A percentile compares a stretch with the other conserved stretches of the same genome.
Conservation (phyloP, 2,797 vertebrate genomes). For the Notoglanidium macrostoma region DNA sequence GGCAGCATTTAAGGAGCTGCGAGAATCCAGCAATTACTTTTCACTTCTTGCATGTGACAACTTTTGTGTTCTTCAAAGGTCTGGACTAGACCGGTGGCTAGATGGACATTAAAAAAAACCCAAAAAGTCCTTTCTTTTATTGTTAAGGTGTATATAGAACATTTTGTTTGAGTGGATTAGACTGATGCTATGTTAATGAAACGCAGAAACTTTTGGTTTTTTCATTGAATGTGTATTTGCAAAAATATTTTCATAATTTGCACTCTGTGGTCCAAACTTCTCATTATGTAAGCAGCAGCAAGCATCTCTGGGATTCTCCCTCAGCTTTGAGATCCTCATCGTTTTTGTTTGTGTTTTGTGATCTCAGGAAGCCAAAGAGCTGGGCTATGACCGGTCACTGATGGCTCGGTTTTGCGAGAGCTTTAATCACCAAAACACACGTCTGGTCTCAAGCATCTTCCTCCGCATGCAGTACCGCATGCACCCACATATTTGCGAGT, state of each 20-base stretch:
- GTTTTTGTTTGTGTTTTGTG: background rate
- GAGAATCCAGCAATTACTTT: background rate
- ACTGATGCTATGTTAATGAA: background rate
- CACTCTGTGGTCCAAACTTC: background rate
- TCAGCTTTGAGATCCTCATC: background rate
- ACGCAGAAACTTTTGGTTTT: background rate
- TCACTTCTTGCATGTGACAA: background rate
- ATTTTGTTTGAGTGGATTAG: too few relatives aligned
- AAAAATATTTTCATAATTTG: background rate
- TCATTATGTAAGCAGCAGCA: background rate
- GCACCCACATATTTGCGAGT: constrained; percentile 86
- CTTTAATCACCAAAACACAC: constrained; percentile 61
- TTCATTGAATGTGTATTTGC: background rate
- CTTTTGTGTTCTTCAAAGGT: too few relatives aligned
- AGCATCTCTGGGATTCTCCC: background rate
- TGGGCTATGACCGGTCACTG: constrained; percentile 81
- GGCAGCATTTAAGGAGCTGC: background rate
- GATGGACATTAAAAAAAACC: background rate
- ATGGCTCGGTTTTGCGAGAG: constrained; percentile 78
- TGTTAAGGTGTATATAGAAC: too few relatives aligned
- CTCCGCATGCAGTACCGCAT: constrained; percentile 83
- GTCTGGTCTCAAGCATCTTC: constrained; percentile 67
- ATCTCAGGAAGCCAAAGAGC: constrained; percentile 79
- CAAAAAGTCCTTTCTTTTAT: too few relatives aligned
- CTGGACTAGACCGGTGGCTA: background rate